Percentiles rank a stretch among this genome's conserved stretches.
Conservation (phyloP, 2,113 vertebrate species). For the Cottus gobio region DNA sequence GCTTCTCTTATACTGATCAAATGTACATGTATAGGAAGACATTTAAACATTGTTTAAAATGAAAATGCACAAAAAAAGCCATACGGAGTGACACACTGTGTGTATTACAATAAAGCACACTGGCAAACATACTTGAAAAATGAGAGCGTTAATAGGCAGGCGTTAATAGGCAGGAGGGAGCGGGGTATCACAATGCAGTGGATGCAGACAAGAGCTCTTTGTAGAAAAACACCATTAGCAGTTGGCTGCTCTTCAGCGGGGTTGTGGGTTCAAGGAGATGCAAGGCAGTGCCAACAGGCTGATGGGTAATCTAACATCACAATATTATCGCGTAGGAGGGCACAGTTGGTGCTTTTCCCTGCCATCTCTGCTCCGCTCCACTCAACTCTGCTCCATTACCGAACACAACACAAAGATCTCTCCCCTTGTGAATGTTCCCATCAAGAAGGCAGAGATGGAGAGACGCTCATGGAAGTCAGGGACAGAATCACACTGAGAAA, state of each 20-base stretch:
- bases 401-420: slow-evolving; percentile 50
- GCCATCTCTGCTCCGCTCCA: slow-evolving; percentile 52
- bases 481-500: slow-evolving; percentile 4
- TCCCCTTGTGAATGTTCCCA: slow-evolving; percentile 57
- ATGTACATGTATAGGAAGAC: background rate
- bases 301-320: slow-evolving; percentile 80
- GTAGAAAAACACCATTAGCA: slow-evolving; percentile 76
- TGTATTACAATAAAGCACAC: slow-evolving; percentile 19
- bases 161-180: slow-evolving; percentile 39
- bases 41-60: background rate
- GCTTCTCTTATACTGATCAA: background rate
- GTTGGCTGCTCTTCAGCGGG: slow-evolving; percentile 72
- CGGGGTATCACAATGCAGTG: slow-evolving; percentile 34
- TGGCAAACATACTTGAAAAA: slow-evolving; percentile 28
- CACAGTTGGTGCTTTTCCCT: slow-evolving; percentile 61
- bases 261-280: slow-evolving; percentile 75
- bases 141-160: slow-evolving; percentile 35
- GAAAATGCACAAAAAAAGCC: background rate
- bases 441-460: slow-evolving; percentile 45
- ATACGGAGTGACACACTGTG: background rate
- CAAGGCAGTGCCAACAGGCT: slow-evolving; percentile 67
- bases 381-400: slow-evolving; percentile 65
- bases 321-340: slow-evolving; percentile 73
- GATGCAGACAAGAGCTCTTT: slow-evolving; percentile 51
- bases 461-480: slow-evolving; percentile 33